phyloP scores from a whole-genome alignment of 2,797 vertebrate genomes.

The Chloroceryle inda region DNA sequence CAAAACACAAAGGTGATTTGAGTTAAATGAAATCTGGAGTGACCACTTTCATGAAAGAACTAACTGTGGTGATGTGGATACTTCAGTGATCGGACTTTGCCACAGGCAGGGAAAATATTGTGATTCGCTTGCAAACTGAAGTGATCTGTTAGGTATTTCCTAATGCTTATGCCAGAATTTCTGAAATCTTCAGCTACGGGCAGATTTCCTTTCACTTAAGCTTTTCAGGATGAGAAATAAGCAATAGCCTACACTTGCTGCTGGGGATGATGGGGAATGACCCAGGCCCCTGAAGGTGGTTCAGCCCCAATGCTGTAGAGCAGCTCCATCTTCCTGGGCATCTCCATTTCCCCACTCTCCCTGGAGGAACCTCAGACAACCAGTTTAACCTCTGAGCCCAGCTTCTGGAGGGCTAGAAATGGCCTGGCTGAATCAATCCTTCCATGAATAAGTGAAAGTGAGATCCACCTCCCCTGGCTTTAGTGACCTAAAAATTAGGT shows the following conservation, averaged over 20 bases:
- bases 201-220: not conserved
- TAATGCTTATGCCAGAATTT: not conserved
- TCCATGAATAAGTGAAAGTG: not conserved
- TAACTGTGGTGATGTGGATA: rapidly evolving
- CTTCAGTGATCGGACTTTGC: not conserved
- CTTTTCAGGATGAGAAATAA: not conserved
- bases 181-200: not conserved
- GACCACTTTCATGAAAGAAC: not conserved
- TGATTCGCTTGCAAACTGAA: not conserved
- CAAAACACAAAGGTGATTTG: not conserved
- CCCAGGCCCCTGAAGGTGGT: no score
- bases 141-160: not conserved
- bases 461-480: not conserved
- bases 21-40: not conserved
- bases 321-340: not conserved
- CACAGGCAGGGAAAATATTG: not conserved
- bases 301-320: not conserved
- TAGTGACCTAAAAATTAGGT: not conserved
- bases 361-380: not conserved
- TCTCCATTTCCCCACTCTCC: not conserved
- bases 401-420: not conserved
- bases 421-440: not conserved
- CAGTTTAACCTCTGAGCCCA: not conserved
- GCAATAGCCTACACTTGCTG: not conserved
- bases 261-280: not conserved